phyloP scores from a whole-genome alignment of 1,140 invertebrate genomes.

The Aleiodes sp. region DNA sequence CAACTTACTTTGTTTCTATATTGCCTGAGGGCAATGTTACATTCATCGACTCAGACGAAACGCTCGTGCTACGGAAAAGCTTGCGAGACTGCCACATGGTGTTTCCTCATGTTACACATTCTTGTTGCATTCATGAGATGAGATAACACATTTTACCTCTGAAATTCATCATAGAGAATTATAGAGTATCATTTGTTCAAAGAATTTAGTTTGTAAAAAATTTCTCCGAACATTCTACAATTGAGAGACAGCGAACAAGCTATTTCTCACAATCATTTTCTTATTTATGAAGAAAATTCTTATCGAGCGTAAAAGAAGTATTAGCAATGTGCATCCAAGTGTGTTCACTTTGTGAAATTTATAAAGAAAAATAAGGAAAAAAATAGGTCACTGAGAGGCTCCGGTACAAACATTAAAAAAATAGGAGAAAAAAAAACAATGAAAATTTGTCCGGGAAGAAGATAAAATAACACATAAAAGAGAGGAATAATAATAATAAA shows the following conservation, averaged over 20 bases:
- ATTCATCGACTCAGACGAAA: neutral
- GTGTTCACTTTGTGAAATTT: constrained; percentile 17
- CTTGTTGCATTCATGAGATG: constrained; percentile 26
- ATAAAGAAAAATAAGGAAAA: constrained; percentile 15
- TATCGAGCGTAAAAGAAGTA: neutral
- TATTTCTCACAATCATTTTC: neutral
- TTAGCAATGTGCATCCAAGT: constrained; percentile 22
- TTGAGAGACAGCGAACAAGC: too few species aligned
- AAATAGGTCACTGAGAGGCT: constrained; percentile 23
- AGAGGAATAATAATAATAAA: constrained; percentile 13
- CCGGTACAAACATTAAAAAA: neutral
- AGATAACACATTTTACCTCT: constrained; percentile 22
- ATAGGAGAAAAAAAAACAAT: neutral
- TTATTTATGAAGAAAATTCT: neutral
- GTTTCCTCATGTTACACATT: neutral
- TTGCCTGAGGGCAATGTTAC: neutral
- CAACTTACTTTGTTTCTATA: constrained; percentile 32
- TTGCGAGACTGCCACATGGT: neutral
- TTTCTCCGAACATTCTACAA: too few species aligned
- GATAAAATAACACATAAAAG: neutral
- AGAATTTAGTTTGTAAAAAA: neutral
- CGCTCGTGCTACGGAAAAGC: neutral
- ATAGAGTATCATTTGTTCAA: neutral
- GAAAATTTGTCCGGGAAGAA: neutral
- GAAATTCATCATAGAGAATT: neutral